Base-by-base conservation (phyloP, 2,888 invertebrate species). In the Drosophila algonquin region DNA sequence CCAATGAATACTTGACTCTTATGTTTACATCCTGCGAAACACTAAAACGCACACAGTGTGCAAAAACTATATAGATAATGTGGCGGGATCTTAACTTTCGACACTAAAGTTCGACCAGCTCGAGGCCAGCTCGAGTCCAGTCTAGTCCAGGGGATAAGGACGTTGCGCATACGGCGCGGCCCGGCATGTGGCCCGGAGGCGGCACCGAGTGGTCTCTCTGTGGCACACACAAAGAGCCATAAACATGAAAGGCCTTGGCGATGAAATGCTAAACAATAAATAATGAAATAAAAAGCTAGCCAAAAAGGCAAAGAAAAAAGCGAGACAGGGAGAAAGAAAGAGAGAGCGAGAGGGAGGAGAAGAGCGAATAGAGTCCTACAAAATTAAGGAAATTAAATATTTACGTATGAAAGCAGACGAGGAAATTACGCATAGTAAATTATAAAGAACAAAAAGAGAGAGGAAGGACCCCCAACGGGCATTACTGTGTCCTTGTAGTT, bases 191-290 rank as follows among this genome's bases (percentile, higher is more conserved):
- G 21, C 52, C 8, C 12, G 51, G 46, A 40, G 8, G 30, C 30
- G 30, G 24, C 24, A 24, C 24, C 4, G 30, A 30, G 30, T 30
- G 30, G 30, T 30, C 30, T 30, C 30, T 30, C 30, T 30, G 50
- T 35, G 27, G 58, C 55, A 46, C 51, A 50, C 27, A 57, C 64
- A 52, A 72, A 47, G 21, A 72, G 76, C 74, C 57, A 86, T 80
- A 80, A 83, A 75, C 73, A 74, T 74, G 76, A 85, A 81, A 76
- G 67, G 67, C 60, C 77, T 70, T 60, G 80, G 70, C 80, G 67
- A 69, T 70, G 75, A 77, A 81, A 85, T 77, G 75, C 80, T 58
- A 75, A 87, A 84, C 79, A 84, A 76, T 84, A 87, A 87, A 87
- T 81, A 81, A 81, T 77, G 73, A 78, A 73, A 75, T 54, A 63